These are phyloP conservation scores for Apamea monoglypha DNA, from an alignment of 2,888 invertebrate genomes.

Conservation along the genomic window DNA sequence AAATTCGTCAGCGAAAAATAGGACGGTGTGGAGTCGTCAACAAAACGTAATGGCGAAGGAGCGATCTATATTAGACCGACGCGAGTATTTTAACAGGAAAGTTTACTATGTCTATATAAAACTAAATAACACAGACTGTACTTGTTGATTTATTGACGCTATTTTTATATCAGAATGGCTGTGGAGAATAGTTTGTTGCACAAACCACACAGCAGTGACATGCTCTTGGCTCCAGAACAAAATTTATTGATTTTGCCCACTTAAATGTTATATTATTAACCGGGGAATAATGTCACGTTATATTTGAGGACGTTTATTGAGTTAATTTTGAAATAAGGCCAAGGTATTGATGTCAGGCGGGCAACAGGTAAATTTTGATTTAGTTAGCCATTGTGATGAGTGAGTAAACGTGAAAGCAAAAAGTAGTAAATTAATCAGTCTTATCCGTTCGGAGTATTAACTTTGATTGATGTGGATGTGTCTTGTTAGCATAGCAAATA, in stretches of 20 bases:
- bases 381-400: slow-evolving; percentile 28
- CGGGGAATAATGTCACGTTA: slow-evolving; percentile 50
- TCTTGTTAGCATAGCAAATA: slow-evolving; percentile 14
- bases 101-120: slow-evolving; percentile 51
- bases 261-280: slow-evolving; percentile 56
- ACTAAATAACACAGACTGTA: slow-evolving; percentile 60
- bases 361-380: slow-evolving; percentile 53
- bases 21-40: slow-evolving; percentile 12
- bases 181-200: slow-evolving; percentile 66
- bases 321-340: slow-evolving; percentile 60
- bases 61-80: slow-evolving; percentile 34
- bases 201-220: slow-evolving; percentile 67
- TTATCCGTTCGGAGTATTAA: slow-evolving; percentile 18
- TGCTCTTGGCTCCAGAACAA: slow-evolving; percentile 71
- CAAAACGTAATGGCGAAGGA: slow-evolving; percentile 29
- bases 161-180: slow-evolving; percentile 71
- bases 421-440: slow-evolving; percentile 32
- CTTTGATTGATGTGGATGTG: slow-evolving; percentile 51
- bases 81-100: slow-evolving; percentile 54
- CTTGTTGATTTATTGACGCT: slow-evolving; percentile 67
- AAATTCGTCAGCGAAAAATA: neutral
- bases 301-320: slow-evolving; percentile 54
- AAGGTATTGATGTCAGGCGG: slow-evolving; percentile 41
- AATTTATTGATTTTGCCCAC: slow-evolving; percentile 68
- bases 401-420: neutral